Conservation (phyloP, 2,113 vertebrate species). For the Mobula birostris region DNA sequence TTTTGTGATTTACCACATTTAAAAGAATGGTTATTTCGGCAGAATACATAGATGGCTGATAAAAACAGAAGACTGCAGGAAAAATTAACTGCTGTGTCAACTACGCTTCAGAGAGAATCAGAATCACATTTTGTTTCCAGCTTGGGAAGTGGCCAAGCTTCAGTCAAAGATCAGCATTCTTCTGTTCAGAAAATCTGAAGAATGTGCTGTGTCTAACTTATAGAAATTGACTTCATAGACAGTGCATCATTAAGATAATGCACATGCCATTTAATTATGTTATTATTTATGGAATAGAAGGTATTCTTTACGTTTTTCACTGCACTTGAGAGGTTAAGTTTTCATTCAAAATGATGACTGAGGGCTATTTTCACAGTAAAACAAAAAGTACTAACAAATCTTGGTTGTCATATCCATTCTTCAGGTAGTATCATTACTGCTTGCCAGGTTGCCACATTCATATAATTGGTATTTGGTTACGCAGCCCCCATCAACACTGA, state of each 20-base stretch:
- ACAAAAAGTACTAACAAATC: neutral
- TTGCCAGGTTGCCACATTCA: neutral
- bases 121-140: constrained; percentile 25
- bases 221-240: constrained; percentile 20
- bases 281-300: neutral
- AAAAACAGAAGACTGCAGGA: constrained; percentile 24
- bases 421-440: neutral
- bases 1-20: neutral
- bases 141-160: neutral
- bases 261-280: neutral
- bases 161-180: constrained; percentile 12
- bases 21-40: constrained; percentile 26
- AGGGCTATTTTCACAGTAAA: neutral
- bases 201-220: neutral
- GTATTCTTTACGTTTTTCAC: neutral
- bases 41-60: constrained; percentile 9
- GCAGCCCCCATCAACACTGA: neutral
- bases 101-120: constrained; percentile 13
- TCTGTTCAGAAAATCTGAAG: constrained; percentile 31
- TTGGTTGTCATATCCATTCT: neutral
- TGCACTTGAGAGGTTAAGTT: neutral
- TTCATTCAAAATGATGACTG: neutral
- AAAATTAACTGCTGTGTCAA: constrained; percentile 19
- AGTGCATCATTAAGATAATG: constrained; percentile 6
- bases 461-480: neutral